These are phyloP conservation scores for Platerodrilus igneus DNA, from an alignment of 2,888 invertebrate species.

Conservation along the genomic window DNA sequence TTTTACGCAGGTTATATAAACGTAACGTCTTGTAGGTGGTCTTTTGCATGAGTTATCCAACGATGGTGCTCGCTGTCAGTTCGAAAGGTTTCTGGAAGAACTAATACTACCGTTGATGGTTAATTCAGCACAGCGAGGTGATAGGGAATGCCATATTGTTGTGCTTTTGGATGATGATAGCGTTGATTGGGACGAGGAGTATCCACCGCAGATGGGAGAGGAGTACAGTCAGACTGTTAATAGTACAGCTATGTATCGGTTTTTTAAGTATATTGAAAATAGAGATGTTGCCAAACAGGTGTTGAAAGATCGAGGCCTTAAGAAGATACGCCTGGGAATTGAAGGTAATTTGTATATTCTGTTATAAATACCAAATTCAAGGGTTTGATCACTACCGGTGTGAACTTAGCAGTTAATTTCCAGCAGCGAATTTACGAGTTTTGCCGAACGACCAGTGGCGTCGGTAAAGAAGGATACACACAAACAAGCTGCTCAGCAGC, in stretches of 20 bases:
- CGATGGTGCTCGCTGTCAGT: slow-evolving; percentile 97
- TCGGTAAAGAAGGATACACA: too few relatives aligned
- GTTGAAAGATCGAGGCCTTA: slow-evolving; percentile 95
- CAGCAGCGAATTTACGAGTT: too few relatives aligned
- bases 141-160: slow-evolving; percentile 96
- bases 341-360: slow-evolving; percentile 59
- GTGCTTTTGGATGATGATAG: slow-evolving; percentile 93
- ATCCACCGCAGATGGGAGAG: slow-evolving; percentile 99
- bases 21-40: slow-evolving; percentile 59
- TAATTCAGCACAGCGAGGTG: slow-evolving; percentile 86
- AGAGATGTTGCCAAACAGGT: slow-evolving; percentile 99
- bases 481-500: too few relatives aligned
- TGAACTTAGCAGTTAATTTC: too few relatives aligned
- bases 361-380: too few relatives aligned
- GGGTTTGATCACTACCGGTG: too few relatives aligned
- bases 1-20: not conserved
- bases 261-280: slow-evolving; percentile 99
- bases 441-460: too few relatives aligned
- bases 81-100: slow-evolving; percentile 92
- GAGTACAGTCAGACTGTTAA: slow-evolving; percentile 97
- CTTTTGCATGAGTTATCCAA: slow-evolving; percentile 97
- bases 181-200: slow-evolving; percentile 98
- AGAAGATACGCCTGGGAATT: slow-evolving; percentile 97
- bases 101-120: slow-evolving; percentile 96
- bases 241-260: slow-evolving; percentile 92